Conservation (phyloP, 1,140 invertebrate species). For the Oncopeltus fasciatus region DNA sequence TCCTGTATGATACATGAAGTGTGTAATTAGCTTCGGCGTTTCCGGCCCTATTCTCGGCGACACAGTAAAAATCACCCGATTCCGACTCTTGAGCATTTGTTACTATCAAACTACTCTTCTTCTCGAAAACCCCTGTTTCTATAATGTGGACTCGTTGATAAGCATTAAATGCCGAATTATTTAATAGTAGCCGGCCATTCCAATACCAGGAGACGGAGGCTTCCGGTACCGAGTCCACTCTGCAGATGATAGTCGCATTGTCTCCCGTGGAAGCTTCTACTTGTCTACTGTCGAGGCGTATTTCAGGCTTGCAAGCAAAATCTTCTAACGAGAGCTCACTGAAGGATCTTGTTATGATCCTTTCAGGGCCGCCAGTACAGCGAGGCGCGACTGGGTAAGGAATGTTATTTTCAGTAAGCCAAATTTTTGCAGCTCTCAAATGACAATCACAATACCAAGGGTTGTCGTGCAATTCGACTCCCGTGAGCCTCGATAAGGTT, state of each 20-base stretch:
- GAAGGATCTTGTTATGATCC: constrained; percentile 51
- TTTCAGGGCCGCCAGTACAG: constrained; percentile 51
- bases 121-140: constrained; percentile 54
- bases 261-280: constrained; percentile 63
- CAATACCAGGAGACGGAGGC: constrained; percentile 74
- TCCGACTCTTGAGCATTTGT: constrained; percentile 77
- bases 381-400: constrained; percentile 59
- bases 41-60: constrained; percentile 80
- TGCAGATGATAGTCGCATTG: constrained; percentile 69
- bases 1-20: constrained; percentile 58
- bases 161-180: constrained; percentile 64
- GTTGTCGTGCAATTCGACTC: constrained; percentile 77
- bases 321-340: constrained; percentile 62
- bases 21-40: constrained; percentile 85
- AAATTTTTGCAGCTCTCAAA: constrained; percentile 62
- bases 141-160: constrained; percentile 65
- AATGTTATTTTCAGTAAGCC: constrained; percentile 69
- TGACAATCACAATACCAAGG: constrained; percentile 83
- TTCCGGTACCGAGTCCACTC: constrained; percentile 63
- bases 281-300: constrained; percentile 55
- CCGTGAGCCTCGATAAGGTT: constrained; percentile 54
- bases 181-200: constrained; percentile 63
- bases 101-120: constrained; percentile 63
- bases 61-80: constrained; percentile 77
- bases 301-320: constrained; percentile 74